Evolutionary conservation across 2,888 invertebrate species (phyloP).

Genomic region (Noctua janthina): DNA sequence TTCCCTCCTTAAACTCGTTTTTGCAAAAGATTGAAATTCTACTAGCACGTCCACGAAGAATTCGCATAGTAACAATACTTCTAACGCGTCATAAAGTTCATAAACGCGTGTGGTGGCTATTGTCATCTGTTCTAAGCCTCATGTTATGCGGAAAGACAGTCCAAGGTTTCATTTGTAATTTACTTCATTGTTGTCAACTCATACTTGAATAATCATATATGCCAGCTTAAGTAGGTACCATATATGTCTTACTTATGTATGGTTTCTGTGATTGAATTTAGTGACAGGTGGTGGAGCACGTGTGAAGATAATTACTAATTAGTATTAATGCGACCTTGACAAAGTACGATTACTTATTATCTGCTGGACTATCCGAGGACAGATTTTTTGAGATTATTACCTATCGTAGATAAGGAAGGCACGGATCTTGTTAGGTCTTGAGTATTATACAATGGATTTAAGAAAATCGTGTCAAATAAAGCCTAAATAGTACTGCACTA

Average conservation of each 20-base stretch:
- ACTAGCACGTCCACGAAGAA: neutral
- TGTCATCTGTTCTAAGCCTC: constrained; percentile 30
- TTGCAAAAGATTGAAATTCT: neutral
- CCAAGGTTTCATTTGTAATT: constrained; percentile 58
- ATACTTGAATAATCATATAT: constrained; percentile 37
- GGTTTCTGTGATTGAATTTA: constrained; percentile 55
- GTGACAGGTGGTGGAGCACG: constrained; percentile 46
- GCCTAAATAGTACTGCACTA: neutral
- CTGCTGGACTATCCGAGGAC: neutral
- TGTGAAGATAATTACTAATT: constrained; percentile 45
- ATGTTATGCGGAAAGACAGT: constrained; percentile 49
- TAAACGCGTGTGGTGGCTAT: constrained; percentile 12
- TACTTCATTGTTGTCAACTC: constrained; percentile 52
- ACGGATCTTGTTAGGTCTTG: neutral
- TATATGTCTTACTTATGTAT: constrained; percentile 26
- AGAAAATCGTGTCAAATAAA: constrained; percentile 32
- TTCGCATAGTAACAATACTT: constrained; percentile 21
- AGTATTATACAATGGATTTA: constrained; percentile 35
- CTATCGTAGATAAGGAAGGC: neutral
- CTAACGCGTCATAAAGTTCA: constrained; percentile 9
- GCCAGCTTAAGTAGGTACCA: constrained; percentile 11
- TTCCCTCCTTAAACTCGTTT: neutral
- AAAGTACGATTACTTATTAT: constrained; percentile 41
- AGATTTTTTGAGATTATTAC: constrained; percentile 8
- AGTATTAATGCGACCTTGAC: constrained; percentile 42